phyloP scores from a whole-genome alignment of 2,797 vertebrate genomes.

The Chromobotia macracanthus region DNA sequence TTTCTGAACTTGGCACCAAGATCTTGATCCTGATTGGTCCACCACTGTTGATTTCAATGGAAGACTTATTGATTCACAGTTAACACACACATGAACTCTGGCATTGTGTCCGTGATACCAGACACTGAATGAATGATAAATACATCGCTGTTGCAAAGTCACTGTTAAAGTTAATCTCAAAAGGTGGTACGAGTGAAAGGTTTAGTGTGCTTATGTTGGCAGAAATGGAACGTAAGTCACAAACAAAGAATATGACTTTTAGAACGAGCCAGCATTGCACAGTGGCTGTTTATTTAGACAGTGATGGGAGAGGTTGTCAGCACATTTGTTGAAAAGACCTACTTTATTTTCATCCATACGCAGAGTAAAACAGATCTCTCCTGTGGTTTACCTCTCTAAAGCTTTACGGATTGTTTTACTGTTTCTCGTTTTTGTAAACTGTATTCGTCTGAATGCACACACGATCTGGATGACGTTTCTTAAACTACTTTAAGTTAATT shows the following conservation, averaged over 20 bases:
- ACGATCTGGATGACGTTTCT: constrained; percentile 70
- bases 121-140: constrained; percentile 43
- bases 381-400: constrained; percentile 66
- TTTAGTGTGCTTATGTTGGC: constrained; percentile 55
- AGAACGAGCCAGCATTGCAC: constrained; percentile 60
- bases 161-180: constrained; percentile 38
- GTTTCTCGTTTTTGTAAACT: constrained; percentile 61
- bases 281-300: constrained; percentile 60
- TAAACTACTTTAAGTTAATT: constrained; percentile 63
- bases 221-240: constrained; percentile 43
- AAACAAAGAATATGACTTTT: constrained; percentile 51
- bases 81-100: constrained; percentile 43
- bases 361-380: constrained; percentile 70
- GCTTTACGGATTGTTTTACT: constrained; percentile 74
- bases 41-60: constrained; percentile 38
- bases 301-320: constrained; percentile 43
- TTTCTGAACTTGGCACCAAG: constrained; percentile 69
- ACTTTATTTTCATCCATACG: constrained; percentile 75
- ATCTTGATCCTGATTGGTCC: constrained; percentile 66
- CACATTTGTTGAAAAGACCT: constrained; percentile 66
- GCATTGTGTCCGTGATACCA: constrained; percentile 60
- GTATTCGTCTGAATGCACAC: constrained; percentile 80
- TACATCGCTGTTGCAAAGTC: constrained; percentile 43
- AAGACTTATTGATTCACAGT: constrained; percentile 29
- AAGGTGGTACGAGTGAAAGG: constrained; percentile 15